A percentile compares a stretch with the other conserved stretches of the same genome.
These are phyloP conservation scores for Hyppa rectilinea DNA, from an alignment of 2,888 invertebrate species.

Conservation along the genomic window DNA sequence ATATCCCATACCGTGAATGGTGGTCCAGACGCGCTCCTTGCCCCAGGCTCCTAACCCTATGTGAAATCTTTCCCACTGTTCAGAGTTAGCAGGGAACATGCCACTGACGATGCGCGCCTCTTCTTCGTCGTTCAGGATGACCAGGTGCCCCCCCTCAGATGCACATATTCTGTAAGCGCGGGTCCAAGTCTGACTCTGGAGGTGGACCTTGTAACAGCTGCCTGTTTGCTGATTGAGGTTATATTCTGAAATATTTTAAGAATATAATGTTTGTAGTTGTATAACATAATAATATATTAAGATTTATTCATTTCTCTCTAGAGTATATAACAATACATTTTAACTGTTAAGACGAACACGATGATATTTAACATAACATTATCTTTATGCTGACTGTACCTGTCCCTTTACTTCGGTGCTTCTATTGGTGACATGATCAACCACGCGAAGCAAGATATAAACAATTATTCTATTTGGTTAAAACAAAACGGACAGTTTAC, in stretches of 20 bases:
- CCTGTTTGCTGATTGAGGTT: constrained; percentile 33
- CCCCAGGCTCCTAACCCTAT: constrained; percentile 33
- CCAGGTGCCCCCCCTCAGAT: constrained; percentile 41
- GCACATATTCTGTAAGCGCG: constrained; percentile 34
- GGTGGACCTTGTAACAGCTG: constrained; percentile 49
- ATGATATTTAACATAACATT: too few relatives aligned
- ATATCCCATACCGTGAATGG: constrained; percentile 14
- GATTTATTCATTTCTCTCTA: too few relatives aligned
- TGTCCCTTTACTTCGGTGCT: neutral
- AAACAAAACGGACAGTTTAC: neutral
- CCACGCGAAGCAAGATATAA: neutral
- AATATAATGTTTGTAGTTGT: neutral
- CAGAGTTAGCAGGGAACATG: constrained; percentile 14
- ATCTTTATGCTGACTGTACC: neutral
- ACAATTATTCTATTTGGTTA: neutral
- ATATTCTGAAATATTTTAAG: constrained; percentile 34
- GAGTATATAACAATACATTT: too few relatives aligned
- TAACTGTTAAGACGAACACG: too few relatives aligned
- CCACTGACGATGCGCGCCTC: constrained; percentile 29
- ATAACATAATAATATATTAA: too few relatives aligned
- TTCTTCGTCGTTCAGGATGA: constrained; percentile 33
- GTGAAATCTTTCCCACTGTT: constrained; percentile 22
- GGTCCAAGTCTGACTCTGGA: constrained; percentile 1
- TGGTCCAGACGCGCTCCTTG: constrained; percentile 15
- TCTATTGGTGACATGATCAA: neutral